A percentile compares a stretch with the other conserved stretches of the same genome.
These are phyloP conservation scores for Caligus rogercresseyi DNA, from an alignment of 1,140 invertebrate species.

Conservation along the genomic window DNA sequence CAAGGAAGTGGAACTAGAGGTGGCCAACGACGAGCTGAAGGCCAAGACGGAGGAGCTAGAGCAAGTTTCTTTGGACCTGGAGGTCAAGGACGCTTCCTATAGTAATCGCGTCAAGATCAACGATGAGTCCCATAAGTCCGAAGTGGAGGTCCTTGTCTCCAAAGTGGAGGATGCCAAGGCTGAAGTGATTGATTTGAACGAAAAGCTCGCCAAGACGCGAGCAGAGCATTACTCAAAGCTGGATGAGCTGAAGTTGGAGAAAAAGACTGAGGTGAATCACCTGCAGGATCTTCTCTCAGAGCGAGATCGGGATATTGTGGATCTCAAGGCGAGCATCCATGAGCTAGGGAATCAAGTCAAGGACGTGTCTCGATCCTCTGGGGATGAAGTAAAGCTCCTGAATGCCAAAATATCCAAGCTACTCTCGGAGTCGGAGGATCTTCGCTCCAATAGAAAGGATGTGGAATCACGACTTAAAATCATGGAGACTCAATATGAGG, in stretches of 20 bases:
- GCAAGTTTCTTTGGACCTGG: constrained; percentile 10
- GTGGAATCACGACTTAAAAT: constrained; percentile 7
- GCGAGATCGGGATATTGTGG: constrained; percentile 8
- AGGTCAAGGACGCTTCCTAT: constrained; percentile 15
- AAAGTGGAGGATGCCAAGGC: constrained; percentile 14
- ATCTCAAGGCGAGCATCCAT: background rate
- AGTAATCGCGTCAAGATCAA: constrained; percentile 4
- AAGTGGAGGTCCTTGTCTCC: constrained; percentile 12
- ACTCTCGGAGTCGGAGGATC: constrained; percentile 1
- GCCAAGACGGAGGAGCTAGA: constrained; percentile 13
- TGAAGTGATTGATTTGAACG: constrained; percentile 10
- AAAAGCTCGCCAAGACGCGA: constrained; percentile 7
- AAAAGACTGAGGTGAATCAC: constrained; percentile 17
- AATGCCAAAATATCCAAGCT: background rate
- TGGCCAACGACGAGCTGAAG: constrained; percentile 14
- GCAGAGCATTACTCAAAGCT: constrained; percentile 10
- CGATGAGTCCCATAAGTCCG: constrained; percentile 11
- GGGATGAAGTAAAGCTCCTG: constrained; percentile 7
- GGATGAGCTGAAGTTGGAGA: constrained; percentile 9
- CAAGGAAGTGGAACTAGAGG: constrained; percentile 9
- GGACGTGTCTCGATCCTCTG: background rate
- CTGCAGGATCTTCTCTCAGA: constrained; percentile 12
- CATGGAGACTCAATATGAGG: constrained; percentile 1
- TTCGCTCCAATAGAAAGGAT: constrained; percentile 5
- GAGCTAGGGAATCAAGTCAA: background rate